Conservation (phyloP, 2,888 invertebrate species). For the Auanema freiburgensis region DNA sequence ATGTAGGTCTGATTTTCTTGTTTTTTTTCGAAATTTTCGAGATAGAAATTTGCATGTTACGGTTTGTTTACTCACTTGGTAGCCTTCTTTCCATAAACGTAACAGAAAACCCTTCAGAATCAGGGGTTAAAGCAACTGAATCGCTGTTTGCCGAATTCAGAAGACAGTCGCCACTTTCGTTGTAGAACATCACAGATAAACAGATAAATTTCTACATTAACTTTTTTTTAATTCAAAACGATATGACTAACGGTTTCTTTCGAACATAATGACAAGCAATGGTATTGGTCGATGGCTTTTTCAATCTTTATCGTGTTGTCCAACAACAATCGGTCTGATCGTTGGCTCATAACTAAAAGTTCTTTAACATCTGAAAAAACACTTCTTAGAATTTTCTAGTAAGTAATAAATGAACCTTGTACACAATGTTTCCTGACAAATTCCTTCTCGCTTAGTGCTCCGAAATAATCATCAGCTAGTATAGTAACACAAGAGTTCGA, state of each 20-base stretch:
- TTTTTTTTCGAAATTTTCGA: too few relatives aligned
- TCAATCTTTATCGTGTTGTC: conserved; percentile 27
- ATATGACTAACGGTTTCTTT: conserved; percentile 20
- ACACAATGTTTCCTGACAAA: conserved; percentile 34
- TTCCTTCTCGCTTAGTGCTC: conserved; percentile 20
- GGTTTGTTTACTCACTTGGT: too few relatives aligned
- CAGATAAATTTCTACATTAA: conserved; percentile 27
- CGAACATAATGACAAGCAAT: conserved; percentile 31
- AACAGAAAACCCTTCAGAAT: conserved; percentile 31
- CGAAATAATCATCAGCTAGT: conserved; percentile 22
- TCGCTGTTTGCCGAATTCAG: conserved; percentile 36
- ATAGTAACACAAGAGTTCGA: conserved; percentile 5
- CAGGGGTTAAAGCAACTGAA: conserved; percentile 20
- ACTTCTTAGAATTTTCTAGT: too few relatives aligned
- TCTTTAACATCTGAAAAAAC: background rate
- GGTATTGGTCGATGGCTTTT: conserved; percentile 24
- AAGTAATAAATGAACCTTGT: conserved; percentile 20
- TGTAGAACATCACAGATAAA: conserved; percentile 36
- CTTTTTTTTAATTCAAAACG: background rate
- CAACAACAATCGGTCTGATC: conserved; percentile 24
- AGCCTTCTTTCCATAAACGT: conserved; percentile 28
- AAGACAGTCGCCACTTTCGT: conserved; percentile 32
- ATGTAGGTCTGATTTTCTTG: too few relatives aligned
- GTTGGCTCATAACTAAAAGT: conserved; percentile 16
- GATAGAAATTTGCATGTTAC: too few relatives aligned